Evolutionary conservation across 2,113 vertebrate genomes (phyloP), one percentile per base, ranked within the genome.

Genomic region (Sprattus sprattus): DNA sequence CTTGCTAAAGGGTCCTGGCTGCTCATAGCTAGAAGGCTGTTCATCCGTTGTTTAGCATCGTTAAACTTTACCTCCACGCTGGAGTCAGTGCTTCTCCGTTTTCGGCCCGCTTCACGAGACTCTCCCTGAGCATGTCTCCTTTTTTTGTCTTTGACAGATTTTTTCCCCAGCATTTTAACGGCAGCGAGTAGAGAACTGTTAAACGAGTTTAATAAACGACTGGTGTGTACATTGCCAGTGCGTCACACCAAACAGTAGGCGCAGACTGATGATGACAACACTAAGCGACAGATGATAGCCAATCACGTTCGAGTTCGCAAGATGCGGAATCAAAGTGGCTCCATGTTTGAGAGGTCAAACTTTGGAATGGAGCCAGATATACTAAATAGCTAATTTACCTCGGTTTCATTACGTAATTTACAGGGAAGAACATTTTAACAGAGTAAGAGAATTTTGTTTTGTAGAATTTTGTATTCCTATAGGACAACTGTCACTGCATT

Each of bases 111-210:
- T 7, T 88, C 90, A 13, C 88, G 90, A 0, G 92, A 91, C 20
- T 94, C 94, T 0, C 88, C 39, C 4, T 91, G 91, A 0, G 89
- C 87, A 57, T 92, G 91, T 87, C 93, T 95, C 54, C 94, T 89
- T 85, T 95, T 95, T 91, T 95, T 95, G 6, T 95, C 94, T 0
- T 88, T 28, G 11, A 86, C 88, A 0, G 92, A 85, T 80, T 95
- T 96, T 89, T 94, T 96, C 71, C 92, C 94, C 0, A 93, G 71
- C 93, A 94, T 95, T 87, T 89, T 54, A 78, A 78, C 11, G 1
- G 13, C 3, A 78, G 71, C 54, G 5, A 32, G 39, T 39, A 78
- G 2, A 39, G 15, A 2, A 11, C 13, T 39, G 39, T 39, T 5
- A 39, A 32, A 78, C 8, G 5, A 28, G 11, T 32, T 13, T 39